Evolutionary conservation across 2,888 invertebrate species (phyloP).

Genomic region (Parnassius smintheus): DNA sequence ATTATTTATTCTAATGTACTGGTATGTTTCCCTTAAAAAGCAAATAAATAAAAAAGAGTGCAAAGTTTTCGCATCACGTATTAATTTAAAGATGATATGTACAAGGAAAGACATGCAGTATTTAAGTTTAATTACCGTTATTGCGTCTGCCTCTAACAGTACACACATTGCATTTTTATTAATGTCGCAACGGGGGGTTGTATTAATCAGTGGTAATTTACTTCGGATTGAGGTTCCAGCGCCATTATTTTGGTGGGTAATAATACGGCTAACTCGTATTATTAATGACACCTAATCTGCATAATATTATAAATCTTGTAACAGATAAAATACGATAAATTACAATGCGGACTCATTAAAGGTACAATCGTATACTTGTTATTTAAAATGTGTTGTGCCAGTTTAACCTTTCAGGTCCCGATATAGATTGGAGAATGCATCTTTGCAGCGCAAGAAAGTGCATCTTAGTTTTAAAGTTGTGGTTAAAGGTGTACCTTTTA

Average conservation of each 20-base stretch:
- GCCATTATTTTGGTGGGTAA: slow-evolving; percentile 4
- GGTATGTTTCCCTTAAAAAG: too few relatives aligned
- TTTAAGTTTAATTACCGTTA: neutral
- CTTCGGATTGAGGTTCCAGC: slow-evolving; percentile 2
- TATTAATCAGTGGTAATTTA: neutral
- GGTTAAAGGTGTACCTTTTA: too few relatives aligned
- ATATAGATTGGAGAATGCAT: too few relatives aligned
- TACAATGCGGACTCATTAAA: neutral
- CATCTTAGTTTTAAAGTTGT: too few relatives aligned
- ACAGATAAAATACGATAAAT: neutral
- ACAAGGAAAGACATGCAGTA: neutral
- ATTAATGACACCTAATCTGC: neutral
- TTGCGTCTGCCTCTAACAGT: neutral
- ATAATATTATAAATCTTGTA: neutral
- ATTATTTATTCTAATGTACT: too few relatives aligned
- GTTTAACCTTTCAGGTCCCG: too few relatives aligned
- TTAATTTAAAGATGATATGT: too few relatives aligned
- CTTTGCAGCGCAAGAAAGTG: too few relatives aligned
- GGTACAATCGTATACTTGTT: too few relatives aligned
- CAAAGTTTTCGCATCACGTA: too few relatives aligned
- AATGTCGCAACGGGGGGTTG: neutral
- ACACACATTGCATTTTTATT: slow-evolving; percentile 4
- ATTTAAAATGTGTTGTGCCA: too few relatives aligned
- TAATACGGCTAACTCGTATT: neutral
- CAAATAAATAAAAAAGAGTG: too few relatives aligned